Percentiles rank a stretch among this genome's conserved stretches.
These are phyloP conservation scores for Neomonachus schauinslandi DNA, from an alignment of 2,113 vertebrate genomes.

Conservation along the genomic window DNA sequence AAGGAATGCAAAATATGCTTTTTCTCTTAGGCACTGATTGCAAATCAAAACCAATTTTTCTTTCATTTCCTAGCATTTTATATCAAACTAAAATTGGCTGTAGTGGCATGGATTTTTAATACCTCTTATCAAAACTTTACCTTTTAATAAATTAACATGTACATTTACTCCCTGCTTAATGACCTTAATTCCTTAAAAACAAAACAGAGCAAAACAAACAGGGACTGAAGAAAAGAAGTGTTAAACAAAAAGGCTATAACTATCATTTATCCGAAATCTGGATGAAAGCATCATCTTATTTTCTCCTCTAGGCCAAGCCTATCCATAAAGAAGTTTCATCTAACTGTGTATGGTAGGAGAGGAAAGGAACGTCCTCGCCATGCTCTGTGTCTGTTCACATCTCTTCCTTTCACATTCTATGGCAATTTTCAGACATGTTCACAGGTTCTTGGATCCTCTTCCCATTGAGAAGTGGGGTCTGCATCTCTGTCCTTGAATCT, in stretches of 20 bases:
- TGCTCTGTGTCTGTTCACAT: not conserved
- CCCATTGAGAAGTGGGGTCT: not conserved
- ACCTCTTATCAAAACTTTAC: not conserved
- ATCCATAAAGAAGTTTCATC: not conserved
- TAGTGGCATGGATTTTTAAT: constrained; percentile 49
- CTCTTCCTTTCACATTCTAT: not conserved
- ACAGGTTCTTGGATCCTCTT: not conserved
- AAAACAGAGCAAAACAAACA: not conserved
- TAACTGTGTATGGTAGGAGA: not conserved
- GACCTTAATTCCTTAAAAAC: constrained; percentile 31
- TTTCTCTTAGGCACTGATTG: constrained; percentile 46
- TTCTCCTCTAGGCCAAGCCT: not conserved
- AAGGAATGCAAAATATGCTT: constrained; percentile 57
- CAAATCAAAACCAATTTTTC: constrained; percentile 35
- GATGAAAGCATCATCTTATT: not conserved
- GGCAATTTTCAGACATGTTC: not conserved
- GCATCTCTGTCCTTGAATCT: not conserved
- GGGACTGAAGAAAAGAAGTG: not conserved
- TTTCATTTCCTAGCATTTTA: constrained; percentile 50
- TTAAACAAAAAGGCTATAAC: not conserved
- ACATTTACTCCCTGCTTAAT: not conserved
- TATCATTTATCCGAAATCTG: not conserved
- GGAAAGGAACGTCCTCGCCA: not conserved
- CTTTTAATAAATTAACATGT: constrained; percentile 18
- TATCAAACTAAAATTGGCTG: constrained; percentile 44